These are phyloP conservation scores for Maconellicoccus hirsutus DNA, from an alignment of 1,140 invertebrate species.

Conservation along the genomic window DNA sequence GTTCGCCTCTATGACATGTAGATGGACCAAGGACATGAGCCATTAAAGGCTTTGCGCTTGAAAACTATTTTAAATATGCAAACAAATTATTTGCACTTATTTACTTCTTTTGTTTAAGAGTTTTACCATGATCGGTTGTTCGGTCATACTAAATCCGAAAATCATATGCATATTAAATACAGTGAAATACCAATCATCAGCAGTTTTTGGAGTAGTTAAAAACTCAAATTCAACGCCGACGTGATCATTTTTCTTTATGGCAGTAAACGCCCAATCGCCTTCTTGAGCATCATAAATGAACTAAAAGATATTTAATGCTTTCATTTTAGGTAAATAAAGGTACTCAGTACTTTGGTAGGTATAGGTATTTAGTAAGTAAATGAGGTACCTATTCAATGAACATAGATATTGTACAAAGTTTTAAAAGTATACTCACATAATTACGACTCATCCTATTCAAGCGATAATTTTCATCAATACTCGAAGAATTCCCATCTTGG, in stretches of 20 bases:
- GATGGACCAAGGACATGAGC: slow-evolving; percentile 43
- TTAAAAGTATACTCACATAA: not conserved
- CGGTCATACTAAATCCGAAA: slow-evolving; percentile 37
- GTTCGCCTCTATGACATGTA: slow-evolving; percentile 43
- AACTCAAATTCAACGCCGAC: slow-evolving; percentile 36
- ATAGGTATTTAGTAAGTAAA: no score
- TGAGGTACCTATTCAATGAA: no score
- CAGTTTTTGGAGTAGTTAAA: slow-evolving; percentile 34
- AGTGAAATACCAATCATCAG: slow-evolving; percentile 38
- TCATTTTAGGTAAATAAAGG: no score
- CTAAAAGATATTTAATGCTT: slow-evolving; percentile 26
- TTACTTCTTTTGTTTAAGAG: not conserved
- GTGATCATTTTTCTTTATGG: slow-evolving; percentile 36
- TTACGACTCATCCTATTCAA: not conserved
- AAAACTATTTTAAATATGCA: slow-evolving; percentile 33
- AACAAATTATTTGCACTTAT: not conserved
- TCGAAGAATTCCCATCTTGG: no score
- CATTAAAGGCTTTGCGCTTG: slow-evolving; percentile 43
- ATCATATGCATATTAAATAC: slow-evolving; percentile 38
- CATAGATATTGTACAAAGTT: no score
- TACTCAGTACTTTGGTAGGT: no score
- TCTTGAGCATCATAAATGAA: slow-evolving; percentile 38
- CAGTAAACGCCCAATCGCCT: slow-evolving; percentile 39
- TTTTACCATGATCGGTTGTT: slow-evolving; percentile 34
- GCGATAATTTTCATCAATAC: not conserved